Percentiles rank a stretch among this genome's conserved stretches.
Conservation (phyloP, 1,140 invertebrate genomes). For the Panagrolaimus sp. region DNA sequence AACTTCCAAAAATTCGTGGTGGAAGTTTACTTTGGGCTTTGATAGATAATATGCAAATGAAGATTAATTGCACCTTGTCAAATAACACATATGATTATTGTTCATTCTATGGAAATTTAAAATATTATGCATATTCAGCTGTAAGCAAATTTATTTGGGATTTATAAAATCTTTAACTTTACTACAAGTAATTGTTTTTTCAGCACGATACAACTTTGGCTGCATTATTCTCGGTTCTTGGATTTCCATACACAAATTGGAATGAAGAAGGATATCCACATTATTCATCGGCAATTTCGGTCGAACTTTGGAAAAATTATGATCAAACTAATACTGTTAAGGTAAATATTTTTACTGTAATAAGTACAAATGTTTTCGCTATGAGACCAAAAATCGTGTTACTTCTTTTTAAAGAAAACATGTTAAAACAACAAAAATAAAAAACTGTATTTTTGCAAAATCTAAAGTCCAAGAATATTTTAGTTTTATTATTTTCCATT, state of each 20-base stretch:
- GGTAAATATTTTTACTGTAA: too few relatives aligned
- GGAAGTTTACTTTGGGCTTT: conserved; percentile 23
- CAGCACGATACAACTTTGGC: conserved; percentile 28
- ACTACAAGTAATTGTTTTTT: neutral
- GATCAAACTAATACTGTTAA: too few relatives aligned
- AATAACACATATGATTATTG: neutral
- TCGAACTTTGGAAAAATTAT: conserved; percentile 35
- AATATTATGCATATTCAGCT: conserved; percentile 29
- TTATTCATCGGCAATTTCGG: conserved; percentile 32
- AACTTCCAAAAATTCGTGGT: conserved; percentile 25
- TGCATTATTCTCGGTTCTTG: conserved; percentile 32
- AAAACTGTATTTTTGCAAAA: too few relatives aligned
- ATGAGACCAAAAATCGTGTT: too few relatives aligned
- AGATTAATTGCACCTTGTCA: neutral
- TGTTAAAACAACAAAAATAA: too few relatives aligned
- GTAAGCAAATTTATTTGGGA: neutral
- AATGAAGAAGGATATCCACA: conserved; percentile 33
- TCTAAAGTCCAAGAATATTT: too few relatives aligned
- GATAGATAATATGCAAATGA: conserved; percentile 17
- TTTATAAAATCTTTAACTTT: neutral
- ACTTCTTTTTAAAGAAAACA: too few relatives aligned
- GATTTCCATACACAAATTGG: conserved; percentile 39
- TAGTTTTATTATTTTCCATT: too few relatives aligned
- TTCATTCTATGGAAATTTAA: conserved; percentile 18
- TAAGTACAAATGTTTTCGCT: too few relatives aligned